Evolutionary conservation across 2,113 vertebrate species (phyloP).

Genomic region (Gallinago undulata): DNA sequence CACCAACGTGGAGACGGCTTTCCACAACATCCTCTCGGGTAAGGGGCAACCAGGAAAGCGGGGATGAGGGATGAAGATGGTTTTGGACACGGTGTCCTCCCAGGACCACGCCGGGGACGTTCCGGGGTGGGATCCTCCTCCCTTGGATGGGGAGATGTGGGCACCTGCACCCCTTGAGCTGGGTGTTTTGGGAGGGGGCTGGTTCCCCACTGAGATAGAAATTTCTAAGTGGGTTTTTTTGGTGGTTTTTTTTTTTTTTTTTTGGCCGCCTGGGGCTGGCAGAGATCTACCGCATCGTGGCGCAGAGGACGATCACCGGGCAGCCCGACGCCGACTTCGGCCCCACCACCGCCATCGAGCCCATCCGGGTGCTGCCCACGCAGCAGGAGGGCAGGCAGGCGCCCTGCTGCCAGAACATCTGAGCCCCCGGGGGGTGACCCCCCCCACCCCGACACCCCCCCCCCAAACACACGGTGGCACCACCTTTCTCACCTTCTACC

Average conservation of each 20-base stretch:
- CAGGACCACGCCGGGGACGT: fast-evolving
- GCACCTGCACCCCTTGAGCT: neutral
- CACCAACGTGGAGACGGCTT: constrained; percentile 84
- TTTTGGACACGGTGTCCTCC: fast-evolving
- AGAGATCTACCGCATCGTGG: constrained; percentile 89
- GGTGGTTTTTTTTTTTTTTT: too few relatives aligned
- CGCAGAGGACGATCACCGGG: constrained; percentile 84
- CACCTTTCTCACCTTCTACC: neutral
- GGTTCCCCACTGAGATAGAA: fast-evolving
- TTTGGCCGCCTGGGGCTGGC: neutral
- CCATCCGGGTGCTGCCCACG: constrained; percentile 87
- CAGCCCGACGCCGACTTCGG: constrained; percentile 78
- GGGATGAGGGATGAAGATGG: neutral
- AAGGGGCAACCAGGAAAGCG: neutral
- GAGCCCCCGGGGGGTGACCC: neutral
- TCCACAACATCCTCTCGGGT: constrained; percentile 85
- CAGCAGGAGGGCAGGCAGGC: constrained; percentile 77
- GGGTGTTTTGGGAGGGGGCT: neutral
- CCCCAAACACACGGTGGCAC: neutral
- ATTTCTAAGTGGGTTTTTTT: neutral
- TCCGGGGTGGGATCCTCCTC: neutral
- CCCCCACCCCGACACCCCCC: neutral
- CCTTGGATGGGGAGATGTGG: neutral
- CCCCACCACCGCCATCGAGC: constrained; percentile 81
- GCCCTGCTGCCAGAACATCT: constrained; percentile 88